A percentile compares a stretch with the other conserved stretches of the same genome.
Evolutionary conservation across 2,888 invertebrate species (phyloP).

Genomic region (Acanthosepion lycidas): DNA sequence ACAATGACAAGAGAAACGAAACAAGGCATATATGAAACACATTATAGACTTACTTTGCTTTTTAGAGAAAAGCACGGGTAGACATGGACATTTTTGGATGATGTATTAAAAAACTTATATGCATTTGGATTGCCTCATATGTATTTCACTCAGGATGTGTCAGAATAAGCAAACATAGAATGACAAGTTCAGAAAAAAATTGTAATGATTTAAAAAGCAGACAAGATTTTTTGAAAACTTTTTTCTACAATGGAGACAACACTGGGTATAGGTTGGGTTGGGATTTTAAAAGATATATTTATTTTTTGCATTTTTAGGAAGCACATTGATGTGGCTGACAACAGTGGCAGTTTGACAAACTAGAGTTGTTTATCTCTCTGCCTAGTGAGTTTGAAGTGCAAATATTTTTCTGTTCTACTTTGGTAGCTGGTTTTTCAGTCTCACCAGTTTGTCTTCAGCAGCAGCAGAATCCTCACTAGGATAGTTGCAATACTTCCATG

Average conservation of each 20-base stretch:
- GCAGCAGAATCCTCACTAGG: constrained; percentile 37
- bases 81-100: not conserved
- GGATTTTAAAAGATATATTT: not conserved
- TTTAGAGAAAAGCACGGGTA: not conserved
- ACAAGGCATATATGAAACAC: not conserved
- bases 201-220: not conserved
- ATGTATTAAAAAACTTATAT: not conserved
- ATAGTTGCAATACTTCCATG: constrained; percentile 45
- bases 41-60: not conserved
- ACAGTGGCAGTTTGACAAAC: constrained; percentile 33
- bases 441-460: constrained; percentile 45
- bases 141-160: not conserved
- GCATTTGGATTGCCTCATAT: not conserved
- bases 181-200: not conserved
- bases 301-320: not conserved
- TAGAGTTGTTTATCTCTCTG: not conserved
- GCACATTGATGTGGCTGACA: not conserved
- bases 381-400: not conserved
- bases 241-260: not conserved
- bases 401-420: not conserved
- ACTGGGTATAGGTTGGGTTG: not conserved
- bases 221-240: not conserved
- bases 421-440: not conserved
- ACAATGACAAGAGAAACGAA: not conserved
- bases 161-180: constrained; percentile 21